A percentile compares a stretch with the other conserved stretches of the same genome.
Evolutionary conservation across 2,113 vertebrate species (phyloP).

Genomic region (Cygnus buccinator): DNA sequence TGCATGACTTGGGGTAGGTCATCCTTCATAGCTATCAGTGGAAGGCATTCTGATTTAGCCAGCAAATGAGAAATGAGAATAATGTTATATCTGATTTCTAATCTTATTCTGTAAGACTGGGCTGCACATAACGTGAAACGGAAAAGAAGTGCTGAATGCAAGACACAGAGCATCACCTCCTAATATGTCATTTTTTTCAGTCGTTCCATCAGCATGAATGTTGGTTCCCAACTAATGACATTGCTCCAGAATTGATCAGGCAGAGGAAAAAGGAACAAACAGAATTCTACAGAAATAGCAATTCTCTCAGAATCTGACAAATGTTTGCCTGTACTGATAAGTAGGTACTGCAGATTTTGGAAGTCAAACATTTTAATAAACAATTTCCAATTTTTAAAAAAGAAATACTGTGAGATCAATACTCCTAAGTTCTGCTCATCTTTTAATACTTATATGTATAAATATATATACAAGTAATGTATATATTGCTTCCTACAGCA

Average conservation of each 20-base stretch:
- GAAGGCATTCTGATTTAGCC: neutral
- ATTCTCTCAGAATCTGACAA: neutral
- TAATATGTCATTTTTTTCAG: neutral
- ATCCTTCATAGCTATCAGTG: neutral
- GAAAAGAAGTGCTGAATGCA: neutral
- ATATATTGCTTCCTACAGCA: neutral
- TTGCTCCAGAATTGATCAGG: neutral
- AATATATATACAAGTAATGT: neutral
- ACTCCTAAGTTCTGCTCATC: neutral
- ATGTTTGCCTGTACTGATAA: neutral
- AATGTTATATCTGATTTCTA: neutral
- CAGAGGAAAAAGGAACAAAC: neutral
- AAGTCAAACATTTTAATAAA: neutral
- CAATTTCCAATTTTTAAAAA: neutral
- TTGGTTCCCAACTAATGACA: neutral
- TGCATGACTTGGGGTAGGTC: neutral
- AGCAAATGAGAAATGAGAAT: neutral
- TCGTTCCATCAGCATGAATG: neutral
- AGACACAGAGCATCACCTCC: neutral
- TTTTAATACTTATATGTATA: neutral
- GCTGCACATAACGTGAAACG: neutral
- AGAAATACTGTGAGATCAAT: neutral
- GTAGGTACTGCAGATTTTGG: neutral
- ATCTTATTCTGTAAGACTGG: neutral
- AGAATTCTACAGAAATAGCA: neutral